Conservation (phyloP, 2,888 invertebrate genomes). For the Meiosimyza platycephala region DNA sequence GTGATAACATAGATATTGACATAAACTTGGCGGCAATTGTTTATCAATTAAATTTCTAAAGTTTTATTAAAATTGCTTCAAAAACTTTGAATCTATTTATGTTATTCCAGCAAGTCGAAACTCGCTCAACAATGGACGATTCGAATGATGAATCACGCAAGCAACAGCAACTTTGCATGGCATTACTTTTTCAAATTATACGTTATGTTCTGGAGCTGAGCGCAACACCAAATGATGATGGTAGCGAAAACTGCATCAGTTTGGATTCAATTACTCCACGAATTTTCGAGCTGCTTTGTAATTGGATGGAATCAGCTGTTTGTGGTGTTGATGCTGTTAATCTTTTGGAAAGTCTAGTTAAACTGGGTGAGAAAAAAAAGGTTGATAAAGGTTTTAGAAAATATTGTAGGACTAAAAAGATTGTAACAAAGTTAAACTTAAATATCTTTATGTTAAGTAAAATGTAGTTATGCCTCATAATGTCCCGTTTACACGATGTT, state of each 20-base stretch:
- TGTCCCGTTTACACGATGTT: no score
- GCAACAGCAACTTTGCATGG: constrained; percentile 58
- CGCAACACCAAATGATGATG: constrained; percentile 46
- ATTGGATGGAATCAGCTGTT: constrained; percentile 58
- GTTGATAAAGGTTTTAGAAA: neutral
- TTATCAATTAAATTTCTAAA: neutral
- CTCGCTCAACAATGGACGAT: constrained; percentile 54
- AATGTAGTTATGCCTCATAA: no score
- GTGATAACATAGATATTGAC: no score
- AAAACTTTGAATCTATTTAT: neutral
- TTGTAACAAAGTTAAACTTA: neutral
- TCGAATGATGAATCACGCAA: constrained; percentile 59
- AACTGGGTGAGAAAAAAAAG: constrained; percentile 47
- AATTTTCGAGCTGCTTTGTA: constrained; percentile 57
- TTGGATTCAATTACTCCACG: constrained; percentile 59
- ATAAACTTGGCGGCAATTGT: no score
- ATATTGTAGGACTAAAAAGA: neutral
- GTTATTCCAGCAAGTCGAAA: constrained; percentile 52
- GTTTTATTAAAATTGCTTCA: neutral
- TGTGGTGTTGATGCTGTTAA: constrained; percentile 60
- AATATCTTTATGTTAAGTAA: no score
- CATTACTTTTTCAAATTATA: constrained; percentile 57
- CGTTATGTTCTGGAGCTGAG: constrained; percentile 56
- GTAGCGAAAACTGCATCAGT: constrained; percentile 54
- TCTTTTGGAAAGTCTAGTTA: constrained; percentile 54